These are phyloP conservation scores for Nymphalis urticae DNA, from an alignment of 2,888 invertebrate genomes.

Conservation along the genomic window DNA sequence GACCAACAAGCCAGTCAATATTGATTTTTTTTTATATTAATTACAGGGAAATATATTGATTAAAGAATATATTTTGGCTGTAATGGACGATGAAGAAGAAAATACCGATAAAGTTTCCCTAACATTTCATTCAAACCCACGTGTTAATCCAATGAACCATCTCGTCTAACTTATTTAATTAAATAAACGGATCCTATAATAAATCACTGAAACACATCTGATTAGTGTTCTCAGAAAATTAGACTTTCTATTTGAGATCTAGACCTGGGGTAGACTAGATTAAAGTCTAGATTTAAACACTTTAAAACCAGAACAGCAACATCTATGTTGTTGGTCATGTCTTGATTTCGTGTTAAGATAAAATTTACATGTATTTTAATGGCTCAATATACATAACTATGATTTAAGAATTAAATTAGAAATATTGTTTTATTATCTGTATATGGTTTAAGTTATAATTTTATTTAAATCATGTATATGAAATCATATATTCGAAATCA, in stretches of 20 bases:
- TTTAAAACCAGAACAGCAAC: constrained; percentile 7
- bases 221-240: constrained; percentile 9
- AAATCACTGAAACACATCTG: constrained; percentile 12
- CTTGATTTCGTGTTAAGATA: constrained; percentile 17
- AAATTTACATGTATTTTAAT: constrained; percentile 47
- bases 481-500: no score
- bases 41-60: no score
- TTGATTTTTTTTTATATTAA: no score
- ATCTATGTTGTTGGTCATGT: constrained; percentile 6
- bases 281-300: constrained; percentile 8
- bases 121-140: neutral
- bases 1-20: no score
- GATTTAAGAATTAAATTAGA: neutral
- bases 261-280: constrained; percentile 7
- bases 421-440: neutral
- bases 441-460: no score
- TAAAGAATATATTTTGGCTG: no score
- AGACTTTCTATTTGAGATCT: constrained; percentile 12
- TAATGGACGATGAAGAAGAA: no score
- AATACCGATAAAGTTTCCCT: no score
- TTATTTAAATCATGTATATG: no score
- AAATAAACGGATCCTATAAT: constrained; percentile 6
- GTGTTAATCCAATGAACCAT: neutral
- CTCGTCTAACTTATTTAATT: constrained; percentile 3
- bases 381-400: constrained; percentile 45